A percentile compares a stretch with the other conserved stretches of the same genome.
Conservation (phyloP, 2,888 invertebrate genomes). For the Phyllotreta striolata region DNA sequence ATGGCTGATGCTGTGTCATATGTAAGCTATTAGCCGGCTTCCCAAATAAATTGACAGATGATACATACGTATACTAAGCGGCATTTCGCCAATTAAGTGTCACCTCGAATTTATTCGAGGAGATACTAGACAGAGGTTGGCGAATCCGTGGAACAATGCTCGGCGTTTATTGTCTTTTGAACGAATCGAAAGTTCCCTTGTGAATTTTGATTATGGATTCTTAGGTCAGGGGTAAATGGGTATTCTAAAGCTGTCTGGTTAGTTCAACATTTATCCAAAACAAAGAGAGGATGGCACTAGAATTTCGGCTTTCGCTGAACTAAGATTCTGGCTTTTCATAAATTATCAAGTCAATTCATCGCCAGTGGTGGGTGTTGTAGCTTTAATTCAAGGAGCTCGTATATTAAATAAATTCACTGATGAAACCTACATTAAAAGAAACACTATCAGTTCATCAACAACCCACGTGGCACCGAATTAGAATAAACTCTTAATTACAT, state of each 20-base stretch:
- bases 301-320: slow-evolving; percentile 16
- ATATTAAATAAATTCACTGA: no score
- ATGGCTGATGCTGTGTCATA: slow-evolving; percentile 3
- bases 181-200: slow-evolving; percentile 17
- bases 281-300: slow-evolving; percentile 19
- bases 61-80: slow-evolving; percentile 9
- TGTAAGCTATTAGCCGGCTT: slow-evolving; percentile 11
- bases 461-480: no score
- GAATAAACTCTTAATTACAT: no score
- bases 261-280: slow-evolving; percentile 22
- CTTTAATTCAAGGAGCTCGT: no score
- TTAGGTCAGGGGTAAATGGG: slow-evolving; percentile 15
- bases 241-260: slow-evolving; percentile 19
- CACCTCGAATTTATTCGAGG: slow-evolving; percentile 18
- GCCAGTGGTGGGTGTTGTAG: no score
- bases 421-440: no score
- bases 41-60: slow-evolving; percentile 15
- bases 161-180: slow-evolving; percentile 17
- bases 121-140: slow-evolving; percentile 9
- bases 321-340: slow-evolving; percentile 22
- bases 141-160: slow-evolving; percentile 15
- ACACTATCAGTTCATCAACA: no score
- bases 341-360: slow-evolving; percentile 18
- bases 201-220: slow-evolving; percentile 20
- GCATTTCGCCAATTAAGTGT: slow-evolving; percentile 16